These are phyloP conservation scores for Eupithecia abbreviata DNA, from an alignment of 2,888 invertebrate species.

Conservation along the genomic window DNA sequence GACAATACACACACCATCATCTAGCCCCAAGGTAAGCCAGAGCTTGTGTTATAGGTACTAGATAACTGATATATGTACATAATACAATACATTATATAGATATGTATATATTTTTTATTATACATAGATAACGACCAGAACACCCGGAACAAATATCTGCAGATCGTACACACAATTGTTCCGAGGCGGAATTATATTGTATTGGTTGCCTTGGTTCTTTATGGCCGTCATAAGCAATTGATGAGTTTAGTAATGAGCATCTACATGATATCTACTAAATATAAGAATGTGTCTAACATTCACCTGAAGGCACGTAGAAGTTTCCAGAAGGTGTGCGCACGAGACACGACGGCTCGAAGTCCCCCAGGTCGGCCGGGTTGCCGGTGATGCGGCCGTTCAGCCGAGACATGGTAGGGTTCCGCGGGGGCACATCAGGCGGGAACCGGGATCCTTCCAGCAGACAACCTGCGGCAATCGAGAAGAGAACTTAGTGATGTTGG, in stretches of 20 bases:
- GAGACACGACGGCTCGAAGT: conserved; percentile 95
- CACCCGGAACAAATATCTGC: no score
- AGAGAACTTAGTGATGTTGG: conserved; percentile 1
- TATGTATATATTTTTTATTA: no score
- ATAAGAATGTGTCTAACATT: conserved; percentile 54
- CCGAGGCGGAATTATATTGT: no score
- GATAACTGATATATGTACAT: no score
- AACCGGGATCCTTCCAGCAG: conserved; percentile 92
- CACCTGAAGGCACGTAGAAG: conserved; percentile 95
- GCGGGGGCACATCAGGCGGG: conserved; percentile 94
- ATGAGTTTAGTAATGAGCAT: not conserved
- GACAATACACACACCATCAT: no score
- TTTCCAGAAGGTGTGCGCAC: conserved; percentile 96
- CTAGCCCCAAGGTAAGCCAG: no score
- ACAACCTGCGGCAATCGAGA: conserved; percentile 86
- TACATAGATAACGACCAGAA: no score
- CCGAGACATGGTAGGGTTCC: conserved; percentile 94
- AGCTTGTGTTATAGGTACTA: no score
- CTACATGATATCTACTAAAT: conserved; percentile 14
- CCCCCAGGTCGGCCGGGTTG: conserved; percentile 89
- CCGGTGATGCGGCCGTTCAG: conserved; percentile 94
- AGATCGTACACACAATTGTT: no score
- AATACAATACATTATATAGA: no score
- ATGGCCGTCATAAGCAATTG: not conserved
- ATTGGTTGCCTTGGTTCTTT: not conserved